phyloP scores from a whole-genome alignment of 2,113 vertebrate species.

The Motacilla tschutschensis region DNA sequence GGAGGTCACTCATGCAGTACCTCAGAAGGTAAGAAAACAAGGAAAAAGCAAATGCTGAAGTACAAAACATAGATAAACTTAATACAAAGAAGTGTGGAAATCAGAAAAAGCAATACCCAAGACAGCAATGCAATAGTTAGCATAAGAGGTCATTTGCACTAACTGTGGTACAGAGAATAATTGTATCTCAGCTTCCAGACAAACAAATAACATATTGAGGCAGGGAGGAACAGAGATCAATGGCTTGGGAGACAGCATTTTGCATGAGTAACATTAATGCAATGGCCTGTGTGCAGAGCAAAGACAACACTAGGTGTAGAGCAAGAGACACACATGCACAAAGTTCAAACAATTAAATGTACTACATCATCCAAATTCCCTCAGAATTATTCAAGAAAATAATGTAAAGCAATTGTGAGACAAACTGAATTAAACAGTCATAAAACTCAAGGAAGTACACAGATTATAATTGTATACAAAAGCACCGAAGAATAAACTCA shows the following conservation, averaged over 20 bases:
- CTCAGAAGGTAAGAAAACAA: not conserved
- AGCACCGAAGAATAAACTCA: not conserved
- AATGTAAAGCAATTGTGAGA: not conserved
- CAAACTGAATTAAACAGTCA: not conserved
- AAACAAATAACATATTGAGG: not conserved
- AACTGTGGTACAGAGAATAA: not conserved
- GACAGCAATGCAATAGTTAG: not conserved
- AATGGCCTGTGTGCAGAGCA: not conserved
- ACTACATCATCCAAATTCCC: not conserved
- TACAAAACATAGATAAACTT: not conserved
- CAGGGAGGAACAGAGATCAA: not conserved
- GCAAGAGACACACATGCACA: accelerated
- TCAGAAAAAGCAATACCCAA: not conserved
- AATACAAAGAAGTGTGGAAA: not conserved
- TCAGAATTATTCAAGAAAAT: not conserved
- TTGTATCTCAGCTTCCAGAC: not conserved
- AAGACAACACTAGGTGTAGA: not conserved
- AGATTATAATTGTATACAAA: not conserved
- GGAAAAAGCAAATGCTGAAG: not conserved
- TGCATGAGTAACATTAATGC: not conserved
- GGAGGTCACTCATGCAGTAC: not conserved
- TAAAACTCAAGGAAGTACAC: not conserved
- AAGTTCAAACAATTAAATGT: not conserved
- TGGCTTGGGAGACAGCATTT: not conserved
- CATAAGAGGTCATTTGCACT: not conserved